Evolutionary conservation across 2,113 vertebrate genomes (phyloP).

Genomic region (Phylloscopus trochiloides): DNA sequence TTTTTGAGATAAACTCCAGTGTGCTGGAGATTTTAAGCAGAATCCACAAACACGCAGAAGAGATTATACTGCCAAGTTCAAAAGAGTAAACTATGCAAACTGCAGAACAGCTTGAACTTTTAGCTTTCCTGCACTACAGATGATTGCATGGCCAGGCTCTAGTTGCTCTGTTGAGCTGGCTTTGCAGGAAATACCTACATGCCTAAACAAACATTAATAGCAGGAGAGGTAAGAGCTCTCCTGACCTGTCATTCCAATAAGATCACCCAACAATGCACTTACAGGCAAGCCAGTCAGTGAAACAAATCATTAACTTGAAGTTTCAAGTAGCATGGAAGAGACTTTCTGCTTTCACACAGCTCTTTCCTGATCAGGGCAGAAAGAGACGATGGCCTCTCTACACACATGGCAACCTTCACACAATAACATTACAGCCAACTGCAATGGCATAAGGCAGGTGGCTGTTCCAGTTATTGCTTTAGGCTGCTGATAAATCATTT

Average conservation of each 20-base stretch:
- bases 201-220: neutral
- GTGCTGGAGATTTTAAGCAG: neutral
- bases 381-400: neutral
- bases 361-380: neutral
- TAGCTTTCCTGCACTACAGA: neutral
- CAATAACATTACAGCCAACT: neutral
- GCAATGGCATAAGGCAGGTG: neutral
- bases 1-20: neutral
- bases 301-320: neutral
- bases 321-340: neutral
- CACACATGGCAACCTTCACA: neutral
- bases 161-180: neutral
- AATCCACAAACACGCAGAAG: neutral
- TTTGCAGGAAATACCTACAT: neutral
- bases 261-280: neutral
- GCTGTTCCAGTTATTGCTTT: neutral
- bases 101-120: slow-evolving; percentile 17
- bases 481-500: slow-evolving; percentile 9
- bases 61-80: neutral
- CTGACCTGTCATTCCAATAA: neutral
- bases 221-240: neutral
- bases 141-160: neutral
- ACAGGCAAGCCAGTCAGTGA: neutral
- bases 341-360: neutral
- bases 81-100: neutral